A percentile compares a stretch with the other conserved stretches of the same genome.
These are phyloP conservation scores for Conistra vaccinii DNA, from an alignment of 2,888 invertebrate genomes.

Conservation along the genomic window DNA sequence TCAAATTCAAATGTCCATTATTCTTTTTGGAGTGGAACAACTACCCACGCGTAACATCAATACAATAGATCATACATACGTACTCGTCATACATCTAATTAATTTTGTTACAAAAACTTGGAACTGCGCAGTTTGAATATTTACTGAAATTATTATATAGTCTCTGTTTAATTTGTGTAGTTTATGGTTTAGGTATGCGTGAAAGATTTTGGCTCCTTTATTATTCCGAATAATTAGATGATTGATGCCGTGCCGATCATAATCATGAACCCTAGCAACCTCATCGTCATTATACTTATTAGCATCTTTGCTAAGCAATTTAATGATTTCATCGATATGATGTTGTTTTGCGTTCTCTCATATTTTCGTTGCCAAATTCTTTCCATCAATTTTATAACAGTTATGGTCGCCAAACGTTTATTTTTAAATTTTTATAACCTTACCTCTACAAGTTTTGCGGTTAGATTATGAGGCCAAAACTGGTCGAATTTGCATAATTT, in stretches of 20 bases:
- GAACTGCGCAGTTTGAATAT: constrained; percentile 49
- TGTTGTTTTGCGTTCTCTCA: neutral
- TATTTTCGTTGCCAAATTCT: neutral
- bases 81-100: constrained; percentile 33
- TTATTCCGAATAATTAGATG: neutral
- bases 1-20: constrained; percentile 25
- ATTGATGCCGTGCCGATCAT: neutral
- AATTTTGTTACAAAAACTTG: constrained; percentile 39
- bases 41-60: constrained; percentile 39
- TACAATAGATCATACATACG: constrained; percentile 41
- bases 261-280: neutral
- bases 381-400: neutral
- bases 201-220: neutral
- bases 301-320: neutral
- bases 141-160: neutral
- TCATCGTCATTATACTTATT: neutral
- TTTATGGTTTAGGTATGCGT: neutral
- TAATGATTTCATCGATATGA: neutral
- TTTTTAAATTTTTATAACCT: neutral
- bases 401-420: constrained; percentile 1
- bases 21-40: constrained; percentile 22
- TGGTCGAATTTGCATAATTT: constrained; percentile 4
- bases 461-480: neutral
- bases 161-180: neutral
- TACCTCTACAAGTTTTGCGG: neutral